Evolutionary conservation across 2,113 vertebrate species (phyloP), one percentile per base, ranked within the genome.

Genomic region (Leptosomus discolor): DNA sequence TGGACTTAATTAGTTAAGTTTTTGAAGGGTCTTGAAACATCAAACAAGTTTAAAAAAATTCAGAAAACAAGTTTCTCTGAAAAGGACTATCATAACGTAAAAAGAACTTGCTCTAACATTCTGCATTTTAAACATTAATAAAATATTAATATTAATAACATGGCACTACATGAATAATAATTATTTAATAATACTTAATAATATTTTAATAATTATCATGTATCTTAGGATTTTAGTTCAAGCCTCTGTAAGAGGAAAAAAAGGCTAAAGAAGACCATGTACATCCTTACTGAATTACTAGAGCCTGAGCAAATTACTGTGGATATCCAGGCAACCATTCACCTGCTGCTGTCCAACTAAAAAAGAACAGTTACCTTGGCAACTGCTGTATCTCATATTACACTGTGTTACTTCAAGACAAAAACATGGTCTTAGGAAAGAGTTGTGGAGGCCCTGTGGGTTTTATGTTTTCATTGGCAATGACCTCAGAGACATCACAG

Each of bases 321-420:
- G 71, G 70, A 91, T 97, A 94, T 83, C 81, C 75, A 94, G 92
- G 75, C 93, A 96, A 93, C 84, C 73, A 88, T 85, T 94, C 80
- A 91, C 80, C 88, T 90, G 85, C 83, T 88, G 88, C 88, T 87
- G 54, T 93, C 87, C 92, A 88, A 81, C 32, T 84, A 75, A 80
- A 86, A 86, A 86, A 78, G 79, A 96, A 64, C 45, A 48, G 95
- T 97, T 96, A 80, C 97, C 96, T 92, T 97, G 96, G 97, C 96
- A 97, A 97, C 96, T 53, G 51, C 85, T 78, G 14, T 63, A 88
- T 74, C 85, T 96, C 71, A 36, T 32, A 92, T 88, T 81, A 57
- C 30, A 64, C 45, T 60, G 21, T 37, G 20, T 39, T 61, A 81
- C 67, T 77, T 92, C 56, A 53, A 95, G 85, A 75, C 90, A 90